A percentile compares a stretch with the other conserved stretches of the same genome.
These are phyloP conservation scores for Gulo gulo DNA, from an alignment of 2,113 vertebrate genomes.

Conservation along the genomic window DNA sequence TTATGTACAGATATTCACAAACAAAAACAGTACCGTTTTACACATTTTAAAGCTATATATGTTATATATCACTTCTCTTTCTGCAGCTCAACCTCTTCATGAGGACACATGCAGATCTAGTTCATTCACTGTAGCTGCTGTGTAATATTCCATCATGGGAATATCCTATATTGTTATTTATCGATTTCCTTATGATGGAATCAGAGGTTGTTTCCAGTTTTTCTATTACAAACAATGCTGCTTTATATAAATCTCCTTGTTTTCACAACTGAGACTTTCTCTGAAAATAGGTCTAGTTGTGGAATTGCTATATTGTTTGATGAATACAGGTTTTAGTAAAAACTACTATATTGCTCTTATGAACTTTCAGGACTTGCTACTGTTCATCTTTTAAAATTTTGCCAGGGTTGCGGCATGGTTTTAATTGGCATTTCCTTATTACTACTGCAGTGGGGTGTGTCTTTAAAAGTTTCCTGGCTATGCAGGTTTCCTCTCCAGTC, in stretches of 20 bases:
- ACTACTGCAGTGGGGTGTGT: background rate
- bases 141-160: background rate
- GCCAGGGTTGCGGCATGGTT: background rate
- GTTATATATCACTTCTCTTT: background rate
- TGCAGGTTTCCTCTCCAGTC: background rate
- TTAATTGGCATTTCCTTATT: background rate
- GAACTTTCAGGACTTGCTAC: background rate
- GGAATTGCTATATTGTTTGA: background rate
- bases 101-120: background rate
- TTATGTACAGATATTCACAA: background rate
- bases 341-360: background rate
- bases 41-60: background rate
- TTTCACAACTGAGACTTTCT: slow-evolving; percentile 22
- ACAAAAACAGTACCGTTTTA: background rate
- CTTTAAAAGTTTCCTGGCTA: background rate
- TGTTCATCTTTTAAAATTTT: background rate
- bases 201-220: background rate
- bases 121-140: background rate
- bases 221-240: background rate
- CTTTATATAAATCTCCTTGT: slow-evolving; percentile 19
- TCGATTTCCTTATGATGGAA: background rate
- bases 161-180: background rate
- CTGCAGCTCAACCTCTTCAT: background rate
- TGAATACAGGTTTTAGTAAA: slow-evolving; percentile 12
- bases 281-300: slow-evolving; percentile 9